Evolutionary conservation across 2,888 invertebrate genomes (phyloP), one percentile per base, ranked within the genome.

Genomic region (Melieria picta): DNA sequence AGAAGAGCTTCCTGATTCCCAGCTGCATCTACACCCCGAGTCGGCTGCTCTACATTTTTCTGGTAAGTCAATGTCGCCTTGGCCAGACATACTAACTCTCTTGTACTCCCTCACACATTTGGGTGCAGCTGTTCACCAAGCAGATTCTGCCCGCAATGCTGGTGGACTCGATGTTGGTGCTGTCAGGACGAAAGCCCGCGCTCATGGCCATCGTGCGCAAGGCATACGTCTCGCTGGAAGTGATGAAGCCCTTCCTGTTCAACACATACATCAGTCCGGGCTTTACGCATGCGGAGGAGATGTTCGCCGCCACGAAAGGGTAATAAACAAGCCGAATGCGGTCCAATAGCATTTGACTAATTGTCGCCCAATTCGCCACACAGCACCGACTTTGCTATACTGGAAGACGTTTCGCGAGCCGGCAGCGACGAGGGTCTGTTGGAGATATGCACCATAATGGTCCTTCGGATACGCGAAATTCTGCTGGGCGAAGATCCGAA

Each of bases 171-270:
- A 11, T 83, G 0, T 66, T 85, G 1, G 43, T 7, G 5, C 11
- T 80, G 5, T 76, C 46, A 6, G 79, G 84, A 0, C 78, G 76
- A 1, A 74, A 78, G 47, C 82, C 85, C 0, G 55, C 67, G 0
- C 6, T 84, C 4, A 78, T 84, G 80, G 45, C 73, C 7, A 75
- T 83, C 7, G 80, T 80, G 46, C 77, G 84, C 0, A 82, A 80
- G 69, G 46, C 75, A n/a, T 82, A 77, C 48, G 73, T 71, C 0
- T 78, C 81, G 1, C 69, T 82, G 13, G 78, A 79, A 47, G 83
- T 80, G 0, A 78, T 84, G 79, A 68, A 79, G 13, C 82, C 84
- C 0, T 84, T 85, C 10, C 71, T 82, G 75, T 77, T 79, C 57
- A 83, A 81, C 67, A 77, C 77, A 42, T 84, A 78, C 50, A 73